These are phyloP conservation scores for Biston betularia DNA, from an alignment of 2,888 invertebrate genomes.

Conservation along the genomic window DNA sequence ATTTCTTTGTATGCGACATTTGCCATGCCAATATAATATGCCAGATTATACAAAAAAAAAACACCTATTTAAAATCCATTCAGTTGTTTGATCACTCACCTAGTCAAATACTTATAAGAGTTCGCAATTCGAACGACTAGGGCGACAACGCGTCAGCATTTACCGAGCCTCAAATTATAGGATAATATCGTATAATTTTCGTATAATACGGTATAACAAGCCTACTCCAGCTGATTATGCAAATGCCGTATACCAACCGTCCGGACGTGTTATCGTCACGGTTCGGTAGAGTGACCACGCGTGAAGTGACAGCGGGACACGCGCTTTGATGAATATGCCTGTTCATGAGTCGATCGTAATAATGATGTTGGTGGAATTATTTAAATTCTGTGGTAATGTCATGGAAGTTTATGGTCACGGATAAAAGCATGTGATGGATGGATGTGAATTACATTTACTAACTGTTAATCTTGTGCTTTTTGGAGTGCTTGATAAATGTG, in stretches of 20 bases:
- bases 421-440: conserved; percentile 23
- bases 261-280: conserved; percentile 39
- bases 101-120: conserved; percentile 6
- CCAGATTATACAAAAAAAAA: no score
- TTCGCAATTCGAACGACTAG: conserved; percentile 18
- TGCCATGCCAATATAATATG: no score
- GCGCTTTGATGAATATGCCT: conserved; percentile 26
- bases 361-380: conserved; percentile 26
- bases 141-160: conserved; percentile 34
- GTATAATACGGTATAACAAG: conserved; percentile 37
- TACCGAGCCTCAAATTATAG: conserved; percentile 32
- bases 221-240: conserved; percentile 43
- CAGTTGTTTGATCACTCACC: background rate
- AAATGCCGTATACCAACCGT: conserved; percentile 33
- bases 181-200: conserved; percentile 34
- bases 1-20: no score
- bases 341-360: conserved; percentile 25
- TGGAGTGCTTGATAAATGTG: background rate
- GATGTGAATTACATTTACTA: conserved; percentile 19
- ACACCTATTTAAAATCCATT: background rate
- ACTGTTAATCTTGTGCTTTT: conserved; percentile 15
- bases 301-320: conserved; percentile 31
- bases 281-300: conserved; percentile 36
- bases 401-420: conserved; percentile 23
- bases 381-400: conserved; percentile 25